Evolutionary conservation across 2,797 vertebrate genomes (phyloP).

Genomic region (Atherinosoma microstoma): DNA sequence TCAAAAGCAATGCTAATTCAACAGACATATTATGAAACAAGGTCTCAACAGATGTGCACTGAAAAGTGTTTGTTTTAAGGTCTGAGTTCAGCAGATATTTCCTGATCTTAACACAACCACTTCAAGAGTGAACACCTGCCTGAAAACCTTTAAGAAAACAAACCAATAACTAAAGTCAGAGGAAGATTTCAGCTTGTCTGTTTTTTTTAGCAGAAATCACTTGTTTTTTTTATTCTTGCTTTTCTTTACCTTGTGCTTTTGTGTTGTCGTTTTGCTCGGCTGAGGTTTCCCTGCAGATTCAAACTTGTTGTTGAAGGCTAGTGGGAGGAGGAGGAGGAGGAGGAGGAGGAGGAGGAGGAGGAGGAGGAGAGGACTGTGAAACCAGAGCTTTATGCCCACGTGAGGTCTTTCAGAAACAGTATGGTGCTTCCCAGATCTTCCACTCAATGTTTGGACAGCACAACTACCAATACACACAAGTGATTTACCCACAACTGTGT

Average conservation of each 20-base stretch:
- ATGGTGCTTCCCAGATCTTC: neutral
- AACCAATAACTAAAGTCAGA: neutral
- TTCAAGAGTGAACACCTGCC: too few species aligned
- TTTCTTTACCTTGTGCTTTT: conserved; percentile 41
- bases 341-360: conserved; percentile 8
- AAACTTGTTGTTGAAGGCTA: conserved; percentile 18
- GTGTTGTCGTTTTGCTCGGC: neutral
- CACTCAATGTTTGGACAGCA: neutral
- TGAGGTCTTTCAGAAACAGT: neutral
- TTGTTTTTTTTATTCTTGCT: too few species aligned
- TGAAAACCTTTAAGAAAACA: neutral
- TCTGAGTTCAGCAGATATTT: neutral
- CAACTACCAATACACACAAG: neutral
- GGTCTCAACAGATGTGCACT: too few species aligned
- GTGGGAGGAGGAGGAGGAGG: conserved; percentile 5
- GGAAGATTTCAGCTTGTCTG: neutral
- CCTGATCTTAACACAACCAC: neutral
- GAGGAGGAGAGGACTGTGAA: conserved; percentile 22
- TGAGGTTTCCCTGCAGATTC: conserved; percentile 15
- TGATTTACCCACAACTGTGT: neutral
- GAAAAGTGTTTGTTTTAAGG: neutral
- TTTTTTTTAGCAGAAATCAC: neutral
- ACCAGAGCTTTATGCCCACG: conserved; percentile 22
- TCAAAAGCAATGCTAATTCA: too few species aligned
- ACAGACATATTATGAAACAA: too few species aligned